Evolutionary conservation across 2,797 vertebrate species (phyloP), one percentile per base, ranked within the genome.

Genomic region (Hafferia zeledoni): DNA sequence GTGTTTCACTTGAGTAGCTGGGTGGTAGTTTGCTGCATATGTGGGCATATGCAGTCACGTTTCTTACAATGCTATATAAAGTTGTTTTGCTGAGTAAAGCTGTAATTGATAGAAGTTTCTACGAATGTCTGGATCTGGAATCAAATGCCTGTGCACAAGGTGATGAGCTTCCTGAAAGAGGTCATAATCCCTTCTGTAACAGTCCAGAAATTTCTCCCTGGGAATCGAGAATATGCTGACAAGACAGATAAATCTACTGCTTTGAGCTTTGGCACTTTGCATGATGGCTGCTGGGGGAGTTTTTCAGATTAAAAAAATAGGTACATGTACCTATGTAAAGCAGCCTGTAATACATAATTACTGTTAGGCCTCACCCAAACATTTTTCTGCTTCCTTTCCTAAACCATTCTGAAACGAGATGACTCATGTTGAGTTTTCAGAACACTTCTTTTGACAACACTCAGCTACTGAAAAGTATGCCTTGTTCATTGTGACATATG

Each of bases 281-380:
- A 2, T 19, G 76, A 67, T 80, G 53, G 72, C 47, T 93, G 56
- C 72, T 70, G 60, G 72, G 23, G 33, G 64, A 83, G n/a, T 41
- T 44, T 65, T 70, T 70, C 80, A 64, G 61, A 35, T 65, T 56
- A 13, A 93, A 71, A 72, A 64, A 39, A 44, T 41, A 49, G 53
- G 33, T 77, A 24, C 17, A 2, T 31, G 17, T 83, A 53, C 86
- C n/a, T 80, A 6, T 41, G 68, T 52, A 55, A 57, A 92, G 72
- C 75, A 76, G 63, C 44, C 77, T 83, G 80, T 90, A 94, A 77
- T 77, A 83, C 53, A 13, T 83, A 83, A 90, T 95, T 93, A 81
- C 52, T 33, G 69, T 57, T 81, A 81, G 74, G 37, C 74, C 77
- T 92, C 81, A 93, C 92, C 87, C 93, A 93, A 92, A 91, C 76